These are phyloP conservation scores for Morpho helenor DNA, from an alignment of 2,888 invertebrate genomes.

Conservation along the genomic window DNA sequence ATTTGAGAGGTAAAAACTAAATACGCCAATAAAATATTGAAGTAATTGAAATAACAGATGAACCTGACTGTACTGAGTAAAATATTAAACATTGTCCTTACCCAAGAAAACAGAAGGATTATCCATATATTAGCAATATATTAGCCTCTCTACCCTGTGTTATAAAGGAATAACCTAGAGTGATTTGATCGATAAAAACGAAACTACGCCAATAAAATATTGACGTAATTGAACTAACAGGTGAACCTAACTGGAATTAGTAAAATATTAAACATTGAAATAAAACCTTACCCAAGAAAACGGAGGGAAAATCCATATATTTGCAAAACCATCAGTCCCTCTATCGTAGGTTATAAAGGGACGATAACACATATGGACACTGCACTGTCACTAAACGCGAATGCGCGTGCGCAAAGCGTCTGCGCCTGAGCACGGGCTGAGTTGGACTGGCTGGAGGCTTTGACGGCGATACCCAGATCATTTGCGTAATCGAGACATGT, in stretches of 20 bases:
- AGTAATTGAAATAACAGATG: slow-evolving; percentile 25
- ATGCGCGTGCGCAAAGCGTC: slow-evolving; percentile 39
- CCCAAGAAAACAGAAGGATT: slow-evolving; percentile 37
- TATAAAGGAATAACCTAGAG: slow-evolving; percentile 47
- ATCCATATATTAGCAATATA: slow-evolving; percentile 38
- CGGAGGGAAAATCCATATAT: slow-evolving; percentile 41
- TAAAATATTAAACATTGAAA: background rate
- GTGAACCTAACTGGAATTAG: slow-evolving; percentile 10
- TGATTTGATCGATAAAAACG: slow-evolving; percentile 4
- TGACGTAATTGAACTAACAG: slow-evolving; percentile 29
- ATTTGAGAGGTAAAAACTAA: slow-evolving; percentile 6
- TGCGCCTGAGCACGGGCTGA: slow-evolving; percentile 59
- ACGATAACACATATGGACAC: slow-evolving; percentile 47
- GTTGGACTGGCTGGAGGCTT: slow-evolving; percentile 47
- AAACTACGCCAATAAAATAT: slow-evolving; percentile 26
- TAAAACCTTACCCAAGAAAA: slow-evolving; percentile 29
- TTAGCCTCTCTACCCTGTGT: slow-evolving; percentile 58
- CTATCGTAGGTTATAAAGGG: slow-evolving; percentile 65
- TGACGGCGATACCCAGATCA: slow-evolving; percentile 26
- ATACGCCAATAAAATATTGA: slow-evolving; percentile 29
- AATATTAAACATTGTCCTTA: background rate
- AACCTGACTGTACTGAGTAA: slow-evolving; percentile 8
- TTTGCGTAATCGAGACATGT: slow-evolving; percentile 28
- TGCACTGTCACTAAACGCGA: slow-evolving; percentile 27
- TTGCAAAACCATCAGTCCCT: slow-evolving; percentile 48